phyloP scores from a whole-genome alignment of 1,140 invertebrate genomes.

The Parasteatoda tepidariorum region DNA sequence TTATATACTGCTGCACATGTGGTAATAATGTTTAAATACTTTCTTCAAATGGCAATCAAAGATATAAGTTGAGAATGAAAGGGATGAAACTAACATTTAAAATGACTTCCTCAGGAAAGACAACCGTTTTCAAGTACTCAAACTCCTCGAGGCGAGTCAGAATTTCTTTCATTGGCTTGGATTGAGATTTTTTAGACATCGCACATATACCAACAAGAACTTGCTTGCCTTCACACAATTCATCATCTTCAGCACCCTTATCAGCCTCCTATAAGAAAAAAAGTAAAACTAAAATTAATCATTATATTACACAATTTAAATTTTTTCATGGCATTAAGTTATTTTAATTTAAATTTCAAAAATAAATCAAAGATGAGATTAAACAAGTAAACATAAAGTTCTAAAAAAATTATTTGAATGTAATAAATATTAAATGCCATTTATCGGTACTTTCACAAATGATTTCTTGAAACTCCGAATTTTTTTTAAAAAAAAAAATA shows the following conservation, averaged over 20 bases:
- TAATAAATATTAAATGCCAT: too few species aligned
- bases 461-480: too few species aligned
- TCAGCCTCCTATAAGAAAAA: conserved; percentile 16
- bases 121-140: conserved; percentile 92
- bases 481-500: too few species aligned
- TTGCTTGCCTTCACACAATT: conserved; percentile 69
- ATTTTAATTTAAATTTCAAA: background rate
- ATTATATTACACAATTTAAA: background rate
- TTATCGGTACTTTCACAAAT: too few species aligned
- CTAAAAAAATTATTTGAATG: too few species aligned
- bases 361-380: background rate
- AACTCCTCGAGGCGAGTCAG: conserved; percentile 93
- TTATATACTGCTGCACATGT: too few species aligned
- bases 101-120: conserved; percentile 95
- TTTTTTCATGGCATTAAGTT: background rate
- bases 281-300: background rate
- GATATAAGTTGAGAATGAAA: too few species aligned
- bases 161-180: conserved; percentile 99
- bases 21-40: too few species aligned
- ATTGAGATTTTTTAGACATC: conserved; percentile 98
- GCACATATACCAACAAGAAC: conserved; percentile 97
- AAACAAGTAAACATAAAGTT: too few species aligned
- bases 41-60: too few species aligned
- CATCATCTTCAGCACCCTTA: conserved; percentile 32
- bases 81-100: conserved; percentile 81